A percentile compares a stretch with the other conserved stretches of the same genome.
Conservation (phyloP, 2,797 vertebrate species). For the Scolopax bukidnonensis region DNA sequence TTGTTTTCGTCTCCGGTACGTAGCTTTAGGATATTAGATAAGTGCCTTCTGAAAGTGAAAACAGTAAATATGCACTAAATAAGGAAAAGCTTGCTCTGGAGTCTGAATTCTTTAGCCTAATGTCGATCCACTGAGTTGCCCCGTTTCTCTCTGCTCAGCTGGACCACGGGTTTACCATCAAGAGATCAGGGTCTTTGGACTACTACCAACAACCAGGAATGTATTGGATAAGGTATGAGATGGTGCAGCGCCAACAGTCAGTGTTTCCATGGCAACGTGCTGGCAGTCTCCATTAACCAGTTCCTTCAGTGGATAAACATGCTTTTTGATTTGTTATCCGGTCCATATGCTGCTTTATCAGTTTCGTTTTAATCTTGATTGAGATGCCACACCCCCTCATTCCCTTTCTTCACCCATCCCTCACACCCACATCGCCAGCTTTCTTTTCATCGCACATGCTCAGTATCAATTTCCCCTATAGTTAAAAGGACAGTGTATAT, state of each 20-base stretch:
- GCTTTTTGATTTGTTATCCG: slow-evolving; percentile 82
- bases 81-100: slow-evolving; percentile 81
- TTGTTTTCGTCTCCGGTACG: slow-evolving; percentile 8
- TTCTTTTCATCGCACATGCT: slow-evolving; percentile 82
- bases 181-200: slow-evolving; percentile 98
- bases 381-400: slow-evolving; percentile 83
- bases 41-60: slow-evolving; percentile 69
- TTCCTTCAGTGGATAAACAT: slow-evolving; percentile 86
- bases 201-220: slow-evolving; percentile 97
- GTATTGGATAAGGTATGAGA: slow-evolving; percentile 98
- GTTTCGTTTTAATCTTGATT: slow-evolving; percentile 85
- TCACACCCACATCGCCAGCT: slow-evolving; percentile 84
- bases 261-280: slow-evolving; percentile 94
- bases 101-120: slow-evolving; percentile 81
- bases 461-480: slow-evolving; percentile 72
- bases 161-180: slow-evolving; percentile 97
- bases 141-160: slow-evolving; percentile 94
- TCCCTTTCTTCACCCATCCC: slow-evolving; percentile 82
- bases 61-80: slow-evolving; percentile 69
- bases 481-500: slow-evolving; percentile 85
- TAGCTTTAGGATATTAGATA: slow-evolving; percentile 70
- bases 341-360: slow-evolving; percentile 87
- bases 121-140: slow-evolving; percentile 90
- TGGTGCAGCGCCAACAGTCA: slow-evolving; percentile 87
- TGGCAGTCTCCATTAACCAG: slow-evolving; percentile 92